phyloP scores from a whole-genome alignment of 2,888 invertebrate genomes.

The Cephus runcator region DNA sequence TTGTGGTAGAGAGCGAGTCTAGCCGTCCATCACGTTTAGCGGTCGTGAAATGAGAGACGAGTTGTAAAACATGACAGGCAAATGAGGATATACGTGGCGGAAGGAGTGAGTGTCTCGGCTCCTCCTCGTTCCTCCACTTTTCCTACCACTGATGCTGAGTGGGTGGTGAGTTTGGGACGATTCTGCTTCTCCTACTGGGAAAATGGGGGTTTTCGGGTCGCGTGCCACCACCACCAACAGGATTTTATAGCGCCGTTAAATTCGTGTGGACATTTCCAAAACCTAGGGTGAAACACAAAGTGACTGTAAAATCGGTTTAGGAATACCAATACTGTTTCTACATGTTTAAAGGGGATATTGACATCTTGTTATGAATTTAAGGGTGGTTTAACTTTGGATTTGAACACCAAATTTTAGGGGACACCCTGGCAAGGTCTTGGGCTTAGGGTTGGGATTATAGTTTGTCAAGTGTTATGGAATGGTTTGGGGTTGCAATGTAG shows the following conservation, averaged over 20 bases:
- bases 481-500: not conserved
- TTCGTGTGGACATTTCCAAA: conserved; percentile 36
- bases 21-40: conserved; percentile 55
- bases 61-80: conserved; percentile 57
- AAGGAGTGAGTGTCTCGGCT: conserved; percentile 37
- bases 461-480: not conserved
- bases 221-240: not conserved
- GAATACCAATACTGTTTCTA: not conserved
- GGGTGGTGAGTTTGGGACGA: conserved; percentile 18
- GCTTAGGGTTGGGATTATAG: not conserved
- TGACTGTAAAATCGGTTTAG: not conserved
- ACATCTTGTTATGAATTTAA: not conserved
- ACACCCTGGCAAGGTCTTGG: not conserved
- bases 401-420: not conserved
- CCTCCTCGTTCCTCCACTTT: not conserved
- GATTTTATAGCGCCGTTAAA: conserved; percentile 49
- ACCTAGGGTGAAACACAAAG: not conserved
- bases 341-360: not conserved
- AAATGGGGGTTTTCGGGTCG: not conserved
- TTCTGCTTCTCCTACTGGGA: conserved; percentile 1
- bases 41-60: conserved; percentile 55
- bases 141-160: conserved; percentile 24
- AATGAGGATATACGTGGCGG: conserved; percentile 58
- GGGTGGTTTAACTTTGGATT: not conserved
- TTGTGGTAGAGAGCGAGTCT: conserved; percentile 42